Conservation (phyloP, 2,888 invertebrate species). For the Phragmatobia fuliginosa region DNA sequence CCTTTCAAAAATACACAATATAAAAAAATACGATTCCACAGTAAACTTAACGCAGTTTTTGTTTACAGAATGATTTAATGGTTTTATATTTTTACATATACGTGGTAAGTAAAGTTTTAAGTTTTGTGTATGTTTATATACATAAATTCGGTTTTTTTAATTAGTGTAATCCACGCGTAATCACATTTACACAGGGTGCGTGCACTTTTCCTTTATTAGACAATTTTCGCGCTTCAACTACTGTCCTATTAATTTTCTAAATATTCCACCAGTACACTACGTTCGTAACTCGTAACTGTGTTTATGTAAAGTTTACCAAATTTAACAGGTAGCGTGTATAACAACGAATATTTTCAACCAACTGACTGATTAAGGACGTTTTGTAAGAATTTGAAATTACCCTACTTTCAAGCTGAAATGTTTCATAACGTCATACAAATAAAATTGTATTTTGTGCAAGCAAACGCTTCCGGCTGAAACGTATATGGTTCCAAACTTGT, state of each 20-base stretch:
- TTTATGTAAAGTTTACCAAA: slow-evolving; percentile 46
- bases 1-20: neutral
- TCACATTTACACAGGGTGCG: neutral
- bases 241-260: neutral
- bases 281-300: slow-evolving; percentile 39
- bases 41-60: neutral
- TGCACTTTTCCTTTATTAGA: slow-evolving; percentile 12
- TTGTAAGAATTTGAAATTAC: slow-evolving; percentile 64
- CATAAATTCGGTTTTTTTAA: neutral
- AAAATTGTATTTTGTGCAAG: slow-evolving; percentile 57
- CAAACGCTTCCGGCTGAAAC: slow-evolving; percentile 61
- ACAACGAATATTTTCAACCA: slow-evolving; percentile 63
- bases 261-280: slow-evolving; percentile 21
- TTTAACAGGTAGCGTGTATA: slow-evolving; percentile 52
- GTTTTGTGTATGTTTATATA: neutral
- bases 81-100: neutral
- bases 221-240: neutral
- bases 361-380: slow-evolving; percentile 74
- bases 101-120: no score
- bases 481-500: slow-evolving; percentile 70
- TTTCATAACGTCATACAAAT: slow-evolving; percentile 52
- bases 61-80: no score
- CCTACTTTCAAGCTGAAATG: slow-evolving; percentile 57
- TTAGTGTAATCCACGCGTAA: neutral
- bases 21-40: neutral